Base-by-base conservation (phyloP, 1,140 invertebrate genomes). In the Sminthurinus signatus region DNA sequence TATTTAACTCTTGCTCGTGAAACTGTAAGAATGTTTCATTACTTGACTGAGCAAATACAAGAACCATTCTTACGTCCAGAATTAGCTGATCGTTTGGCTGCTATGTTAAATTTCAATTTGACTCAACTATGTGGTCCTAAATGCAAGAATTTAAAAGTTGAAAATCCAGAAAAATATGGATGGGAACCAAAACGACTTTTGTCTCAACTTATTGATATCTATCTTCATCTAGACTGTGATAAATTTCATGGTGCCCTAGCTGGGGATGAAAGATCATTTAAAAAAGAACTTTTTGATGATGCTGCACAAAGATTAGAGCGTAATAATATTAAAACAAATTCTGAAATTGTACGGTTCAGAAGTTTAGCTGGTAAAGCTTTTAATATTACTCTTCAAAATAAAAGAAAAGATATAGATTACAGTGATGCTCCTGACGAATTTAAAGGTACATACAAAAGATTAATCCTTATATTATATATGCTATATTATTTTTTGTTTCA, bases 11-110 rank as follows among this genome's bases (percentile, higher is more conserved):
- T 98, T 28, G 95, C 93, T 23, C 85, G 87, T 67, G 95, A 98
- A 75, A 98, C 95, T 4, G 93, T 99, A 48, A 91, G 98, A 73
- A 96, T 98, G 92, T 91, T 99, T 77, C 89, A 96, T 75, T 97
- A 98, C 78, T 80, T 99, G 54, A 98, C 95, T 5, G 85, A 88
- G 52, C 89, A 96, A 72, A 96, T 98, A 59, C 88, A 88, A 69
- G 88, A 94, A 75, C 94, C 95, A 21, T 99, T 99, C 76, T 79
- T 96, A 62, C 83, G 89, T 62, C 86, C 90, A 0, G 93, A 96
- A 78, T 79, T 99, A 48, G 92, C 93, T 19, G 90, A 93, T 73
- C 82, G 94, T 44, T 82, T 99, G 17, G 93, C 94, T 60, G 93
- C 93, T 50, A 98, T 99, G 96, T 81, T 99, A 54, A 98, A 98